Base-by-base conservation (phyloP, 1,140 invertebrate species). In the Pachypeltis micranthus region DNA sequence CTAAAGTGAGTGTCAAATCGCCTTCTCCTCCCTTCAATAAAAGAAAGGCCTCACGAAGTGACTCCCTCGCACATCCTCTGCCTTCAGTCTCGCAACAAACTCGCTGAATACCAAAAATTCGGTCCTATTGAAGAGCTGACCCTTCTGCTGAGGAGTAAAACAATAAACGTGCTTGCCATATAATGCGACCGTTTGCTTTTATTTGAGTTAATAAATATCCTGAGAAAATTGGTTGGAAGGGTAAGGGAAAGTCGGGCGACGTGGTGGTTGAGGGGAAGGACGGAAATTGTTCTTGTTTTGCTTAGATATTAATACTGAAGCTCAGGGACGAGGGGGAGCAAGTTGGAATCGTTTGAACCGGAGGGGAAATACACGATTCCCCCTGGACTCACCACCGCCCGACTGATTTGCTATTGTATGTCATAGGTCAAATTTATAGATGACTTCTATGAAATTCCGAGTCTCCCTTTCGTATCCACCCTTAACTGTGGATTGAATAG, bases 151-250 rank as follows among this genome's bases (percentile, higher is more conserved):
- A 21, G 47, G 47, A 59, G 12, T 16, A 59, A 59, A 59, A 59
- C 29, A 59, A 59, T 59, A 59, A 59, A 59, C 57, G 57, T 59
- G 57, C 57, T 59, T 59, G 28, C 57, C 57, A 59, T 59, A 59
- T 59, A 59, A 59, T 59, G 31, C 29, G 10, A 28, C 29, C 57
- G 57, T 59, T 59, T 31, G 57, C 57, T 59, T 59, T 59, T 59
- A 59, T 59, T 59, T 31, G 57, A 59, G 57, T 59, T 59, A 59
- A 59, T 59, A 59, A 59, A 59, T 59, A 59, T 59, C 57, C n/a
- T n/a, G 25, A 31, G 57, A 29, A 59, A 59, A 59, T 29, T 27
- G 29, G 57, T 16, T 12, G 26, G 57, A 51, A 4, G 47, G 21
- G 21, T 16, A 21, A 51, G 19, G 19, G 7, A 21, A 7, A 4